These are phyloP conservation scores for Dicyrtoma fusca DNA, from an alignment of 2,888 invertebrate genomes.

Conservation along the genomic window DNA sequence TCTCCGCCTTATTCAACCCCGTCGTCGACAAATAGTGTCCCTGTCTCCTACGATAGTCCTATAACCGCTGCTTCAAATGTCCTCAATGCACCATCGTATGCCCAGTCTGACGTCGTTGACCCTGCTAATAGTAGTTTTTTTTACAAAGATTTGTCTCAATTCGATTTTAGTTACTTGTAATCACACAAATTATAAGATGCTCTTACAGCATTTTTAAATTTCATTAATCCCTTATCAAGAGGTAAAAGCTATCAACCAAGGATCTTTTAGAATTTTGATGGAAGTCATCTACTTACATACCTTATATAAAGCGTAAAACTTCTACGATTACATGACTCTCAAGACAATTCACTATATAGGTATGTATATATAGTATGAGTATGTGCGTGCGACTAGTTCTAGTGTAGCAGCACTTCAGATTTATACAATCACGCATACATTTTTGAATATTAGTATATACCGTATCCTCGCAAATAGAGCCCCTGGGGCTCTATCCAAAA, in stretches of 20 bases:
- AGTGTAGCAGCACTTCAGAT: background rate
- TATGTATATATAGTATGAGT: no score
- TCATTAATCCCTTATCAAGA: background rate
- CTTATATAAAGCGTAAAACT: no score
- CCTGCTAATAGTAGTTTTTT: constrained; percentile 49
- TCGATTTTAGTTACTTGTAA: constrained; percentile 55
- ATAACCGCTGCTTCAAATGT: constrained; percentile 50
- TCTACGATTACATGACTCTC: no score
- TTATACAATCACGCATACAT: constrained; percentile 18
- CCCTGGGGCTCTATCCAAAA: no score
- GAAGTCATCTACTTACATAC: no score
- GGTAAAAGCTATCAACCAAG: background rate
- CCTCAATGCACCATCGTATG: constrained; percentile 49
- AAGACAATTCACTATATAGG: no score
- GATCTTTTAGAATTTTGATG: background rate
- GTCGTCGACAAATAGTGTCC: constrained; percentile 15
- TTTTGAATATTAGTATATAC: no score
- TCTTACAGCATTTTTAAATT: background rate
- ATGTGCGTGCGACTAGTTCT: no score
- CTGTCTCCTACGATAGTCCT: constrained; percentile 44
- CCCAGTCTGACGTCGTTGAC: constrained; percentile 14
- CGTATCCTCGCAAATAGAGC: no score
- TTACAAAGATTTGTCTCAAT: constrained; percentile 51
- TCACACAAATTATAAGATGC: constrained; percentile 4
- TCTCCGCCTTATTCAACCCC: constrained; percentile 46